Conservation (phyloP, 92 coral and sea anemone species). For the Epizoanthus rinbou region DNA sequence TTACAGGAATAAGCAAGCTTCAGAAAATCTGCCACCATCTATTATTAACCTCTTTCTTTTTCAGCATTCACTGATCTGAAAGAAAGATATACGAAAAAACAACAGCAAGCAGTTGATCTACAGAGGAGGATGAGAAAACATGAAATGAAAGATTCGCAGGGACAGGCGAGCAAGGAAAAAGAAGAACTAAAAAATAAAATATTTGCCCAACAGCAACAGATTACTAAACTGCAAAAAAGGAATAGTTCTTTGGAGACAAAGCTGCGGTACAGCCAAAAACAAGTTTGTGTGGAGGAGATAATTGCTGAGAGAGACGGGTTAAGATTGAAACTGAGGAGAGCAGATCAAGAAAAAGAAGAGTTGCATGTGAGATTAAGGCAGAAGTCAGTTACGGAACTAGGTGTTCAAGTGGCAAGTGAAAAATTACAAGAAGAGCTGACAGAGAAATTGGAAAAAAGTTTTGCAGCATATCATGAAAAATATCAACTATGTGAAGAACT, state of each 20-base stretch:
- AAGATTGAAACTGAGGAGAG: background rate
- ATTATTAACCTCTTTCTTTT: background rate
- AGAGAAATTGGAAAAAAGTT: slow-evolving; percentile 59
- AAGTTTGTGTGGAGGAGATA: background rate
- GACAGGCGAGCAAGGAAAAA: slow-evolving; percentile 29
- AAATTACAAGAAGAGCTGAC: slow-evolving; percentile 34
- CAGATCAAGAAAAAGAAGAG: background rate
- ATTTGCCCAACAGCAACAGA: slow-evolving; percentile 6
- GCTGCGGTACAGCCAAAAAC: background rate
- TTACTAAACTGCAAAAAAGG: background rate
- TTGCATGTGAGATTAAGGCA: background rate
- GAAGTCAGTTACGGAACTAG: background rate
- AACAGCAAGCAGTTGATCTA: slow-evolving; percentile 31
- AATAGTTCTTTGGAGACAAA: background rate
- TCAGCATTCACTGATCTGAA: slow-evolving; percentile 53
- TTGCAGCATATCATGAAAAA: slow-evolving; percentile 72
- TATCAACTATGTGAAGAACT: slow-evolving; percentile 65
- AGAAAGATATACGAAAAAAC: slow-evolving; percentile 18
- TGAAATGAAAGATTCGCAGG: slow-evolving; percentile 17
- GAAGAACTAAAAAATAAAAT: slow-evolving; percentile 34
- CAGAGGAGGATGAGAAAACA: slow-evolving; percentile 36
- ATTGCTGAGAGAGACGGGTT: background rate
- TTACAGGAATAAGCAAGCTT: too few species aligned
- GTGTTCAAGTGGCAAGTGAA: slow-evolving; percentile 12
- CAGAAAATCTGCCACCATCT: background rate